Percentiles rank a stretch among this genome's conserved stretches.
Evolutionary conservation across 1,140 invertebrate species (phyloP).

Genomic region (Zaprionus capensis): DNA sequence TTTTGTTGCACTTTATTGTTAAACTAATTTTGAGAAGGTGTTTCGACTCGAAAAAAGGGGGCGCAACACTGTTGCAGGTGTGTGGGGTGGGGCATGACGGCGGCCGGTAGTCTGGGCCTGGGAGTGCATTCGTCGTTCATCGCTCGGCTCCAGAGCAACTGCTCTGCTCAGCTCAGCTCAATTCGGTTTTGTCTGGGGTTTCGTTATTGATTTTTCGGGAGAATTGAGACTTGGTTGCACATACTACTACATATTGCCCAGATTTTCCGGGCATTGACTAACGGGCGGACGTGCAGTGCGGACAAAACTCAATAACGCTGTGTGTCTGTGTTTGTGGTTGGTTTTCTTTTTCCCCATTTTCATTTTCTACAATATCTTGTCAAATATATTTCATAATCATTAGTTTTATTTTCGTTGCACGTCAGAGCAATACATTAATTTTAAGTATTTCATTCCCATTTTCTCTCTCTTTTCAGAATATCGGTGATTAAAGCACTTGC

Average conservation of each 20-base stretch:
- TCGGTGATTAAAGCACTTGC: conserved; percentile 37
- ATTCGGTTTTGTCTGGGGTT: conserved; percentile 57
- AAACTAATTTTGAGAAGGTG: conserved; percentile 1
- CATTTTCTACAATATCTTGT: neutral
- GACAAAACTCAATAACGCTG: neutral
- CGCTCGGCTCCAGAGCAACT: conserved; percentile 40
- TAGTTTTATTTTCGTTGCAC: neutral
- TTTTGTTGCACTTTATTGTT: conserved; percentile 14
- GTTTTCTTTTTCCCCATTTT: neutral
- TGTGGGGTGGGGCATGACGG: neutral
- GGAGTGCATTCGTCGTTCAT: conserved; percentile 38
- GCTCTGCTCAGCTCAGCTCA: neutral
- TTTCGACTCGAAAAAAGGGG: neutral
- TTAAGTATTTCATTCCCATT: neutral
- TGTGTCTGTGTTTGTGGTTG: conserved; percentile 2
- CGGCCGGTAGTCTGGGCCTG: conserved; percentile 13
- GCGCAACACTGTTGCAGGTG: conserved; percentile 1
- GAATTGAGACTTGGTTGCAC: conserved; percentile 43
- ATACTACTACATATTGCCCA: conserved; percentile 42
- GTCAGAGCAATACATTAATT: neutral
- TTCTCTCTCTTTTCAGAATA: conserved; percentile 19
- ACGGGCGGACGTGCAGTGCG: conserved; percentile 44
- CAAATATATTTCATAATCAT: conserved; percentile 1
- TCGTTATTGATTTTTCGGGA: conserved; percentile 72
- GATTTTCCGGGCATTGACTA: conserved; percentile 59